Evolutionary conservation across 2,113 vertebrate species (phyloP).

Genomic region (Gasterosteus nipponicus): DNA sequence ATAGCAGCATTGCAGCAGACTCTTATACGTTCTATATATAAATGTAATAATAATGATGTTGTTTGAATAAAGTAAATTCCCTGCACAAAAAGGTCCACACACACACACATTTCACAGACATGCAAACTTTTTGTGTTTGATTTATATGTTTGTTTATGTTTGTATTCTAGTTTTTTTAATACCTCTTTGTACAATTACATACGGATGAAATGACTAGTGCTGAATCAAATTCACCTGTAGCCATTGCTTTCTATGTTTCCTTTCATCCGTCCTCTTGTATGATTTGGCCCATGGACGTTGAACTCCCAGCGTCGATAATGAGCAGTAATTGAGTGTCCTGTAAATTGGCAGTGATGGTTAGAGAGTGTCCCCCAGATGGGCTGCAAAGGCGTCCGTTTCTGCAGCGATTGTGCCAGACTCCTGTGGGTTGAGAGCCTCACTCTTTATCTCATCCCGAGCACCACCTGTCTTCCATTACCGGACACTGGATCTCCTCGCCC

Average conservation of each 20-base stretch:
- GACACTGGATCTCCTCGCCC: slow-evolving; percentile 50
- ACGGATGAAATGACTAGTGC: slow-evolving; percentile 17
- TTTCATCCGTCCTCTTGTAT: slow-evolving; percentile 42
- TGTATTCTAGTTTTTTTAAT: neutral
- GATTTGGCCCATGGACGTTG: slow-evolving; percentile 32
- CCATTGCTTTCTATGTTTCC: slow-evolving; percentile 6
- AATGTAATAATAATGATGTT: neutral
- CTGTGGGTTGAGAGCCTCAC: slow-evolving; percentile 64
- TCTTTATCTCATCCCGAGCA: slow-evolving; percentile 74
- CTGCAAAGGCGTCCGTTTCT: slow-evolving; percentile 55
- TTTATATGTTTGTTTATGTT: neutral
- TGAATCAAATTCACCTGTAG: slow-evolving; percentile 21
- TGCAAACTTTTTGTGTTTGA: neutral
- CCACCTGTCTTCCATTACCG: slow-evolving; percentile 77
- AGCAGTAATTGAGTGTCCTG: slow-evolving; percentile 61
- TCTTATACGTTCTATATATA: neutral
- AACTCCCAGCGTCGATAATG: slow-evolving; percentile 49
- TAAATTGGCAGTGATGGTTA: slow-evolving; percentile 62
- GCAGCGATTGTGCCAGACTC: slow-evolving; percentile 65
- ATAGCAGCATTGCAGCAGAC: neutral
- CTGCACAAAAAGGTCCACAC: neutral
- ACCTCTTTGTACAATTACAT: neutral
- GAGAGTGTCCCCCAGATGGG: slow-evolving; percentile 51
- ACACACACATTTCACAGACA: neutral
- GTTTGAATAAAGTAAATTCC: neutral